Percentiles rank a stretch among this genome's conserved stretches.
phyloP scores from a whole-genome alignment of 2,797 vertebrate genomes.

The Echeneis naucrates region DNA sequence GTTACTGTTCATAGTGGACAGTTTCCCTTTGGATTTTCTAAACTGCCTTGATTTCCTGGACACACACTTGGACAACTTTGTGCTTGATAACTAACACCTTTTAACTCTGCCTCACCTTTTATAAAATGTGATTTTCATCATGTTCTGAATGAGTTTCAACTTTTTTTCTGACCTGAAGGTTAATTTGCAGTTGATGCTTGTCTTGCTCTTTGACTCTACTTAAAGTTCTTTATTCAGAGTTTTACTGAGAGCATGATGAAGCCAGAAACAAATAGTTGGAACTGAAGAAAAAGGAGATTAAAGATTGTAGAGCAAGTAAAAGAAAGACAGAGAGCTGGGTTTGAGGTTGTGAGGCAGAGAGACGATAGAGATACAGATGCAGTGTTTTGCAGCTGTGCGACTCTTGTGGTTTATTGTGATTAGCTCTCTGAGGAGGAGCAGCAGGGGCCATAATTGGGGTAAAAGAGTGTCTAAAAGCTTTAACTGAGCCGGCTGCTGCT shows the following conservation, averaged over 20 bases:
- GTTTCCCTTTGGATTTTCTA: too few species aligned
- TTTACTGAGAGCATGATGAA: constrained; percentile 13
- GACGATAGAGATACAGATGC: not conserved
- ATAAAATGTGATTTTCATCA: not conserved
- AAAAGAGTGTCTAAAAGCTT: not conserved
- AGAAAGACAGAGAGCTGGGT: not conserved
- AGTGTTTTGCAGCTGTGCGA: constrained; percentile 61
- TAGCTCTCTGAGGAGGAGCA: constrained; percentile 47
- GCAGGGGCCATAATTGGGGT: not conserved
- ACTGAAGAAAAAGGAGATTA: not conserved
- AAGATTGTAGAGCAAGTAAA: not conserved
- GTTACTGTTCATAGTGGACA: too few species aligned
- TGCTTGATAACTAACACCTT: too few species aligned
- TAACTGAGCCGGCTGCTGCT: not conserved
- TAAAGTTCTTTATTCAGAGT: constrained; percentile 8
- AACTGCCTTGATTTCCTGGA: too few species aligned
- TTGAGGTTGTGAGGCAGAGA: not conserved
- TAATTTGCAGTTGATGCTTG: constrained; percentile 4
- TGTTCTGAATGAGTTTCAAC: not conserved
- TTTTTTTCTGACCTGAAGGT: too few species aligned
- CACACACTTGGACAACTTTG: too few species aligned
- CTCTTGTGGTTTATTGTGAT: constrained; percentile 65
- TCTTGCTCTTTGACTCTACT: not conserved
- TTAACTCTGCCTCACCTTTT: too few species aligned
- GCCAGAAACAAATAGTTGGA: constrained; percentile 5